A percentile compares a stretch with the other conserved stretches of the same genome.
phyloP scores from a whole-genome alignment of 1,140 invertebrate genomes.

The Plectrocnemia conspersa region DNA sequence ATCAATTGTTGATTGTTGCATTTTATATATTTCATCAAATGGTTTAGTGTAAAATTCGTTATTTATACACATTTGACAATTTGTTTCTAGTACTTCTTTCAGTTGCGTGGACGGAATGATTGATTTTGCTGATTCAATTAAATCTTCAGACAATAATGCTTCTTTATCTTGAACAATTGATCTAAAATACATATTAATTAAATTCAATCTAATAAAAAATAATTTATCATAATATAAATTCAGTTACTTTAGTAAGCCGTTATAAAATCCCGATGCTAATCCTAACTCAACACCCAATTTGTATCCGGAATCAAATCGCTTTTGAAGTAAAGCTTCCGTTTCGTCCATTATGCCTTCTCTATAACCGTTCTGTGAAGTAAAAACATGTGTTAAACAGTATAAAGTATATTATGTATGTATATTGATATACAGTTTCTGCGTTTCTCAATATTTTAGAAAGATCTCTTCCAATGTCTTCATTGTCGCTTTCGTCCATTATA shows the following conservation, averaged over 20 bases:
- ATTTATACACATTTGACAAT: not conserved
- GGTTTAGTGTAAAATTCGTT: too few species aligned
- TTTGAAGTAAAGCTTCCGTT: slow-evolving; percentile 21
- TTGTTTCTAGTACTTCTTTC: not conserved
- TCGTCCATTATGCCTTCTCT: slow-evolving; percentile 25
- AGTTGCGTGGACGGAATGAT: not conserved
- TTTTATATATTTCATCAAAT: too few species aligned
- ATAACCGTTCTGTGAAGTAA: slow-evolving; percentile 23
- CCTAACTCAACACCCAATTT: slow-evolving; percentile 20
- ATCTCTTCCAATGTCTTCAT: slow-evolving; percentile 10
- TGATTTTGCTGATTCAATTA: not conserved
- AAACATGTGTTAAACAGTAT: not conserved
- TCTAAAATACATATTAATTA: not conserved
- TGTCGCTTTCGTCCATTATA: too few species aligned
- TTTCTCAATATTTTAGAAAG: not conserved
- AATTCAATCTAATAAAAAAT: not conserved
- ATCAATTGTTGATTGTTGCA: too few species aligned
- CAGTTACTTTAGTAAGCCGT: slow-evolving; percentile 20
- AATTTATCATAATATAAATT: not conserved
- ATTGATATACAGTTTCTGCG: not conserved
- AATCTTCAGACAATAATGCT: not conserved
- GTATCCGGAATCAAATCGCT: slow-evolving; percentile 27
- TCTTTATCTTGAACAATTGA: not conserved
- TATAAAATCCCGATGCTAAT: slow-evolving; percentile 18
- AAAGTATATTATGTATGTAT: not conserved